A percentile compares a stretch with the other conserved stretches of the same genome.
Conservation (phyloP, 2,797 vertebrate species). For the Rhinatrema bivittatum region DNA sequence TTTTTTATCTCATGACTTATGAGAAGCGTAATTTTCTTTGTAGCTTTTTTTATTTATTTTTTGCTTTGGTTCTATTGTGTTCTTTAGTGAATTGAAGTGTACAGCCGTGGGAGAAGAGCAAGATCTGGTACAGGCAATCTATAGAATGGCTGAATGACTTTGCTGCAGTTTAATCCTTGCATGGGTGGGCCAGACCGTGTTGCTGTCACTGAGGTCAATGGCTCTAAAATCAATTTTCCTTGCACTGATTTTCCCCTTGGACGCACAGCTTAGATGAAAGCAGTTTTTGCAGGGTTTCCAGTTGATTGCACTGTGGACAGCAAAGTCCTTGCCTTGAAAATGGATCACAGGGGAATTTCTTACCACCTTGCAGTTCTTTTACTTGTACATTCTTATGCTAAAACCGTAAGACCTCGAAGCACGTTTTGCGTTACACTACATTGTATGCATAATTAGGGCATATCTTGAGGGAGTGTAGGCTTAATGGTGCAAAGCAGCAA, state of each 20-base stretch:
- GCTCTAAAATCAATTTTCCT: constrained; percentile 68
- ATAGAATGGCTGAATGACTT: constrained; percentile 13
- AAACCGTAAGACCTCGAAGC: constrained; percentile 22
- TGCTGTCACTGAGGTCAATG: constrained; percentile 47
- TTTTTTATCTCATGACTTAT: constrained; percentile 21
- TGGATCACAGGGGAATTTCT: constrained; percentile 32
- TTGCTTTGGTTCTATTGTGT: constrained; percentile 14
- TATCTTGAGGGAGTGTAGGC: constrained; percentile 36
- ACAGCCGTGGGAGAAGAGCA: constrained; percentile 12
- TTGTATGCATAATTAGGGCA: constrained; percentile 38
- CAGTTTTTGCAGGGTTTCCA: constrained; percentile 59
- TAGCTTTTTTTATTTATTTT: constrained; percentile 13
- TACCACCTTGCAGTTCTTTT: constrained; percentile 17
- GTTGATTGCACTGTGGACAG: constrained; percentile 54
- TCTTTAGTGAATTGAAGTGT: constrained; percentile 28
- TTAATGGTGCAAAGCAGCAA: constrained; percentile 51
- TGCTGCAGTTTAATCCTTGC: constrained; percentile 44
- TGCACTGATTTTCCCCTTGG: constrained; percentile 57
- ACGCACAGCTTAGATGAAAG: constrained; percentile 61
- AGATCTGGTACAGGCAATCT: constrained; percentile 9
- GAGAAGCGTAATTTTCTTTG: constrained; percentile 10
- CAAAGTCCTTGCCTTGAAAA: constrained; percentile 48
- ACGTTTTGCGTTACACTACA: constrained; percentile 20
- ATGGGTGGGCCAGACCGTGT: constrained; percentile 39
- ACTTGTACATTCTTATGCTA: constrained; percentile 1